phyloP scores from a whole-genome alignment of 1,140 invertebrate genomes.

The Drosophila nigrodunni region DNA sequence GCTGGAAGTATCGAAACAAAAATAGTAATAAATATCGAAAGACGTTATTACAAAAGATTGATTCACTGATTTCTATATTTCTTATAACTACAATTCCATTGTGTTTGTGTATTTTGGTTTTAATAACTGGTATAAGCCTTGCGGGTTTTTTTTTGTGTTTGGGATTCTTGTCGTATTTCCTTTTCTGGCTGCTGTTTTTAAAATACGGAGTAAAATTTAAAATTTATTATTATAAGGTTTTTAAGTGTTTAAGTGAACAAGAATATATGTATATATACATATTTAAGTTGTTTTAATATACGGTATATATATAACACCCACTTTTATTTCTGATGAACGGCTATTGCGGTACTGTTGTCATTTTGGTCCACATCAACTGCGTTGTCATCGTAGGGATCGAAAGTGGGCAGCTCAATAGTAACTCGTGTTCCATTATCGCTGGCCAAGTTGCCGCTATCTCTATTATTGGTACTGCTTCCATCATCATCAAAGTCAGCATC shows the following conservation, averaged over 20 bases:
- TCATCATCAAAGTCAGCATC: conserved; percentile 83
- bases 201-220: conserved; percentile 35
- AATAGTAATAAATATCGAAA: no score
- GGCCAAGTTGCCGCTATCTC: conserved; percentile 25
- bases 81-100: no score
- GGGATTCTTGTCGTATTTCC: conserved; percentile 36
- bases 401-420: conserved; percentile 85
- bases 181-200: conserved; percentile 28
- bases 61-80: no score
- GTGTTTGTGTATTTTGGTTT: no score
- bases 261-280: background rate
- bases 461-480: conserved; percentile 48
- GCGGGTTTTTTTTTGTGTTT: conserved; percentile 3
- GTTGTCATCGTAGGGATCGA: conserved; percentile 84
- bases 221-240: background rate
- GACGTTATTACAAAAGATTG: no score
- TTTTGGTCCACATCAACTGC: conserved; percentile 67
- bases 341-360: conserved; percentile 37
- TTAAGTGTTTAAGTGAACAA: background rate
- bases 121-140: no score
- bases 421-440: conserved; percentile 73
- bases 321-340: conserved; percentile 34
- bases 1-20: no score
- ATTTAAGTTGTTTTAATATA: conserved; percentile 74
- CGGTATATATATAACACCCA: conserved; percentile 58